These are phyloP conservation scores for Cataglyphis albicans DNA, from an alignment of 2,888 invertebrate genomes.

Conservation along the genomic window DNA sequence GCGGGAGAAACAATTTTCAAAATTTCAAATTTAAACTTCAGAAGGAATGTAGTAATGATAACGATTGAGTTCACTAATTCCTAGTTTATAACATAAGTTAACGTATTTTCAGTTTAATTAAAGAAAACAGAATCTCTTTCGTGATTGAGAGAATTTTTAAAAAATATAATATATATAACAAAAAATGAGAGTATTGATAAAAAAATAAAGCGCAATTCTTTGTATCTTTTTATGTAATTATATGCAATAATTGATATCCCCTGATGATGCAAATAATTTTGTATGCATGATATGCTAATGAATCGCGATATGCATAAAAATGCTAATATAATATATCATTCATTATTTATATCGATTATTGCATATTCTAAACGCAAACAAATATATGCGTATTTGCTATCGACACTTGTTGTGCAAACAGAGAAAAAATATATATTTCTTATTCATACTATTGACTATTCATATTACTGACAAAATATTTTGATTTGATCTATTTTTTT, in stretches of 20 bases:
- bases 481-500: not conserved
- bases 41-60: not conserved
- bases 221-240: not conserved
- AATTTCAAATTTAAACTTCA: not conserved
- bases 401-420: not conserved
- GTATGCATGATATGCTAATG: slow-evolving; percentile 19
- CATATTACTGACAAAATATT: not conserved
- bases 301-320: not conserved
- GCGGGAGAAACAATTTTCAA: slow-evolving; percentile 61
- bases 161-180: not conserved
- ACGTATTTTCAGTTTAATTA: not conserved
- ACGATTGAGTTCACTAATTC: not conserved
- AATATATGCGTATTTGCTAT: not conserved
- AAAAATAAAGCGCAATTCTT: not conserved
- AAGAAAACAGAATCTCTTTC: not conserved
- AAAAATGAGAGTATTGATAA: not conserved
- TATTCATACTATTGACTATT: not conserved
- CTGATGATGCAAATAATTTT: not conserved
- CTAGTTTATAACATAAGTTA: not conserved
- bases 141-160: not conserved
- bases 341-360: not conserved
- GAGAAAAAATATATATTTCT: not conserved
- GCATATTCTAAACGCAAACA: not conserved
- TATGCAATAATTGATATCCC: not conserved
- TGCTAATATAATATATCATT: not conserved